These are phyloP conservation scores for Calephelis perditalis DNA, from an alignment of 2,888 invertebrate species.

Conservation along the genomic window DNA sequence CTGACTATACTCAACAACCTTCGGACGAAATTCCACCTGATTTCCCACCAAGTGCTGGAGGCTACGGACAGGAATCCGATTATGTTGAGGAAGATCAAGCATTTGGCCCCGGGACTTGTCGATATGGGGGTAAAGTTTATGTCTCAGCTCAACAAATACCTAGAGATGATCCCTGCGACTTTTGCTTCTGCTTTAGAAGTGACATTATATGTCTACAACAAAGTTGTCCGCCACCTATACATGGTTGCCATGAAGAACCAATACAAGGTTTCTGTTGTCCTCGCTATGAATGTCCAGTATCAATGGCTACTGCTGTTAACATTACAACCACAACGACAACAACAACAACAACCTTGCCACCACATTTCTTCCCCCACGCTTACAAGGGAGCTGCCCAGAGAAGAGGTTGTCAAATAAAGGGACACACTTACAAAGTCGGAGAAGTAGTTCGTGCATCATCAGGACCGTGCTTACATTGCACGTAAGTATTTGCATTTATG, in stretches of 20 bases:
- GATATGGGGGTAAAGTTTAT: slow-evolving; percentile 94
- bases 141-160: slow-evolving; percentile 97
- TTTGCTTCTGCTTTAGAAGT: slow-evolving; percentile 97
- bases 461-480: slow-evolving; percentile 96
- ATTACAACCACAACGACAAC: slow-evolving; percentile 92
- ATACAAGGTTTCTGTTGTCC: slow-evolving; percentile 97
- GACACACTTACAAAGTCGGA: slow-evolving; percentile 90
- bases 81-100: slow-evolving; percentile 88
- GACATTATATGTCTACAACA: slow-evolving; percentile 97
- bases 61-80: slow-evolving; percentile 79
- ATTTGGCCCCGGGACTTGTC: slow-evolving; percentile 93
- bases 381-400: slow-evolving; percentile 86
- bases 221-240: slow-evolving; percentile 96
- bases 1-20: slow-evolving; percentile 45
- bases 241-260: slow-evolving; percentile 93
- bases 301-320: slow-evolving; percentile 89
- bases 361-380: slow-evolving; percentile 88
- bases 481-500: slow-evolving; percentile 81
- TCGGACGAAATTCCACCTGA: slow-evolving; percentile 56
- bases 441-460: slow-evolving; percentile 91
- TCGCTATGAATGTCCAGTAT: slow-evolving; percentile 94
- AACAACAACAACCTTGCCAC: slow-evolving; percentile 90
- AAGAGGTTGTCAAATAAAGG: slow-evolving; percentile 91
- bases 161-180: slow-evolving; percentile 95
- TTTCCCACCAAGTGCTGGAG: slow-evolving; percentile 52